Percentiles rank a stretch among this genome's conserved stretches.
Evolutionary conservation across 2,888 invertebrate genomes (phyloP).

Genomic region (Magallana nippona): DNA sequence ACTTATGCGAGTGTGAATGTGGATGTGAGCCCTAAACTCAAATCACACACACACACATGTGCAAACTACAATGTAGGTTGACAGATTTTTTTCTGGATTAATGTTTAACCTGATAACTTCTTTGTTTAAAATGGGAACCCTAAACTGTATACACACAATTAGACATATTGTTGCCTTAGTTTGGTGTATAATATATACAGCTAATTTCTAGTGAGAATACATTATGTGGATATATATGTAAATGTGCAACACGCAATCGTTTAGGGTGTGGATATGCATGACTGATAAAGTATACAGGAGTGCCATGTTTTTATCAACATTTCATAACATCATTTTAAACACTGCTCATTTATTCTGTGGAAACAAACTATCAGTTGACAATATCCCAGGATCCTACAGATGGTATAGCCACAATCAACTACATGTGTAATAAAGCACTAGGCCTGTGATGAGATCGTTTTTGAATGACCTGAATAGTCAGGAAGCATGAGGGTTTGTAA

Average conservation of each 20-base stretch:
- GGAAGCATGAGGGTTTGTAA: slow-evolving; percentile 24
- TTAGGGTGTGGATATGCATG: slow-evolving; percentile 12
- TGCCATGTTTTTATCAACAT: background rate
- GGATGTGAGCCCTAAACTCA: background rate
- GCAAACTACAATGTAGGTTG: background rate
- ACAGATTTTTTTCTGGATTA: background rate
- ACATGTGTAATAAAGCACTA: background rate
- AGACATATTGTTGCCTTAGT: background rate
- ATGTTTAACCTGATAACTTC: too few relatives aligned
- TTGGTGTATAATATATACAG: background rate
- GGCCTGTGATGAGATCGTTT: background rate
- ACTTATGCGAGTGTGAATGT: background rate
- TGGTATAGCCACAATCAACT: too few relatives aligned
- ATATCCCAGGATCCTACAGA: background rate
- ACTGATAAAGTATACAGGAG: background rate
- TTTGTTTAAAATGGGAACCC: too few relatives aligned
- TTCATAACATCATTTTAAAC: background rate
- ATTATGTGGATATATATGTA: background rate
- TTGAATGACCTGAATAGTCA: slow-evolving; percentile 21
- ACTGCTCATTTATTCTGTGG: background rate
- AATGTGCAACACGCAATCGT: background rate
- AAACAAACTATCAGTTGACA: background rate
- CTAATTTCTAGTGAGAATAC: background rate
- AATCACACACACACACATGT: background rate
- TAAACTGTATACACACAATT: background rate